These are phyloP conservation scores for Ascaphus truei DNA, from an alignment of 2,113 vertebrate genomes.

Conservation along the genomic window DNA sequence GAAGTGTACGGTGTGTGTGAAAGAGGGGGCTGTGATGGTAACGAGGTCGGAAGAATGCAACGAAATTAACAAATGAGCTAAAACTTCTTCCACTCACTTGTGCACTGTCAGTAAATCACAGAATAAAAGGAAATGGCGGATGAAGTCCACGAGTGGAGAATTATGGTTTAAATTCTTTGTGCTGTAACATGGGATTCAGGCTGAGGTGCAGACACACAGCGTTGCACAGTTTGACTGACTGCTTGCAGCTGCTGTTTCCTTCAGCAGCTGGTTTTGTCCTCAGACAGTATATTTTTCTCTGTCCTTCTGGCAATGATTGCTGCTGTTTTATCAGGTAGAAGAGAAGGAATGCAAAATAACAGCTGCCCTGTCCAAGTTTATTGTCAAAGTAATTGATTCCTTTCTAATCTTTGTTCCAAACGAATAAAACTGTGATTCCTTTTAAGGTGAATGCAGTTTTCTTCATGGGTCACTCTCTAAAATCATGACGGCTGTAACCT, in stretches of 20 bases:
- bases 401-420: not conserved
- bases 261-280: not conserved
- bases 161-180: not conserved
- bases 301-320: not conserved
- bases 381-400: not conserved
- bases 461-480: not conserved
- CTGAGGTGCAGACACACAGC: not conserved
- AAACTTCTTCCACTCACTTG: not conserved
- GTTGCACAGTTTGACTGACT: not conserved
- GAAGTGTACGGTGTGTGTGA: not conserved
- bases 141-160: not conserved
- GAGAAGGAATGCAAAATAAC: not conserved
- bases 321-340: not conserved
- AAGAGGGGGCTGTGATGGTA: not conserved
- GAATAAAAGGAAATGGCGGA: not conserved
- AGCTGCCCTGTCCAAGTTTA: not conserved
- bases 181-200: not conserved
- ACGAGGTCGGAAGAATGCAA: not conserved
- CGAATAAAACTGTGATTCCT: not conserved
- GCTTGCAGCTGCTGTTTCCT: not conserved
- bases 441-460: not conserved
- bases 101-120: not conserved
- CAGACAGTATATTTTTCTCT: not conserved
- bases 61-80: not conserved
- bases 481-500: no score